Evolutionary conservation across 2,888 invertebrate species (phyloP).

Genomic region (Bombylius major): DNA sequence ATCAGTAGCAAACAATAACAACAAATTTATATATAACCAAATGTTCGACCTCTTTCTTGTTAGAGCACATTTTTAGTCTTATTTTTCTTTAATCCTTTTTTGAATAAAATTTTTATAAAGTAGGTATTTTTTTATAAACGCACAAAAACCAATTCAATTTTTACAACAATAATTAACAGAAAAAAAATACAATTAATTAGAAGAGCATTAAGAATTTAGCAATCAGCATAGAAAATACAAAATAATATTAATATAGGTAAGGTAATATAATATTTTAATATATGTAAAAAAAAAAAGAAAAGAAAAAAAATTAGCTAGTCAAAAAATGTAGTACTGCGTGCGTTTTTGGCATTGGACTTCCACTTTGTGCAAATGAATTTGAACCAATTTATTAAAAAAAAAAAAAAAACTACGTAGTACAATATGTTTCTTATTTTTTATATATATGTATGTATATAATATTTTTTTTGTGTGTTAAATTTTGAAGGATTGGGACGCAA

Average conservation of each 20-base stretch:
- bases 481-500: conserved; percentile 8
- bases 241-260: too few relatives aligned
- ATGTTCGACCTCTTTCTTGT: too few relatives aligned
- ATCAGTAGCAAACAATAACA: too few relatives aligned
- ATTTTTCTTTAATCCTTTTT: too few relatives aligned
- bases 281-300: not conserved
- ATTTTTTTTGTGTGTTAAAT: not conserved
- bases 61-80: too few relatives aligned
- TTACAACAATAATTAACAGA: too few relatives aligned
- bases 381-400: not conserved
- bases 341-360: not conserved
- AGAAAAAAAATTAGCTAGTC: not conserved
- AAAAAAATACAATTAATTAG: not conserved
- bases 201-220: not conserved
- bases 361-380: not conserved
- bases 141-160: too few relatives aligned
- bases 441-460: not conserved
- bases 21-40: too few relatives aligned
- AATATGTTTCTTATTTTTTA: not conserved
- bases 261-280: not conserved
- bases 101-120: too few relatives aligned
- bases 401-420: too few relatives aligned
- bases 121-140: too few relatives aligned
- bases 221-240: not conserved
- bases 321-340: not conserved